These are phyloP conservation scores for Neodiprion fabricii DNA, from an alignment of 1,140 invertebrate genomes.

Conservation along the genomic window DNA sequence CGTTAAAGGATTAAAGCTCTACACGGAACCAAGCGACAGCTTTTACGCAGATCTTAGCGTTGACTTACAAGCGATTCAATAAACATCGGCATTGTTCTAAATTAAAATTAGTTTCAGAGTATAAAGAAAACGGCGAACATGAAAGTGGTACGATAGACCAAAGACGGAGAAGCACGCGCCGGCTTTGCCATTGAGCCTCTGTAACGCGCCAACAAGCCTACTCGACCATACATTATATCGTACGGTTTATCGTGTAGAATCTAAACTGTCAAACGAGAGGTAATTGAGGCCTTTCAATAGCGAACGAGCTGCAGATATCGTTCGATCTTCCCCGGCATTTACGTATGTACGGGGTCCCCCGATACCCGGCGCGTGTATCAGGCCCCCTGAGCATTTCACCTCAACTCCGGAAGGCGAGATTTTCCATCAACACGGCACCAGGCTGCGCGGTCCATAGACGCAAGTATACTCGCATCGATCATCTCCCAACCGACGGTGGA, in stretches of 20 bases:
- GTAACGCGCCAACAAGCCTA: background rate
- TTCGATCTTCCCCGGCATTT: background rate
- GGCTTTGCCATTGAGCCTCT: background rate
- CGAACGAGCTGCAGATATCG: background rate
- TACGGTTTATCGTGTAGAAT: background rate
- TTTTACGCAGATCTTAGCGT: too few species aligned
- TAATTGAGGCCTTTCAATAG: background rate
- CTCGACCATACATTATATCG: too few species aligned
- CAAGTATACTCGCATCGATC: background rate
- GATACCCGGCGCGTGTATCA: too few species aligned
- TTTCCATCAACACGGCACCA: background rate
- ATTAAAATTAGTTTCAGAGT: too few species aligned
- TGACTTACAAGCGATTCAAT: too few species aligned
- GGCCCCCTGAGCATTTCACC: background rate
- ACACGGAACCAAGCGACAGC: too few species aligned
- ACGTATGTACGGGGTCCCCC: background rate
- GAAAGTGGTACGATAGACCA: too few species aligned
- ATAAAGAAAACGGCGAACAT: too few species aligned
- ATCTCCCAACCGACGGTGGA: background rate
- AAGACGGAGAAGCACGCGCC: background rate
- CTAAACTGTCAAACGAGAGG: slow-evolving; percentile 1
- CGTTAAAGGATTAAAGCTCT: too few species aligned
- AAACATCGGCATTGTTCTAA: too few species aligned
- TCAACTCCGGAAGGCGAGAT: background rate
- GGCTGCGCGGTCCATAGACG: background rate